Percentiles rank a stretch among this genome's conserved stretches.
Evolutionary conservation across 2,113 vertebrate genomes (phyloP).

Genomic region (Lepus europaeus): DNA sequence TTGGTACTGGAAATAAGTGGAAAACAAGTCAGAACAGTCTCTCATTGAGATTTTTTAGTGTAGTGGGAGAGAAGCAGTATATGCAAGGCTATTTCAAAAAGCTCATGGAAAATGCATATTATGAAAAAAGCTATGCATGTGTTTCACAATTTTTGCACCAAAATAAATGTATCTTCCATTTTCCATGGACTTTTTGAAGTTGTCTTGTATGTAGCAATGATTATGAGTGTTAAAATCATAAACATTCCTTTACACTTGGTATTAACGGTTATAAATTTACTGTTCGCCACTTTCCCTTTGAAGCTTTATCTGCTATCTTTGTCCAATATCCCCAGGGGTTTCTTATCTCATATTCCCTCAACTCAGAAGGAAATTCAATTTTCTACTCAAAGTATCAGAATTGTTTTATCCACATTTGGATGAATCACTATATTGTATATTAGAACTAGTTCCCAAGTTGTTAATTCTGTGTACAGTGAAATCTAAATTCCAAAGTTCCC

Average conservation of each 20-base stretch:
- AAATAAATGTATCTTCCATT: too few relatives aligned
- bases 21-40: slow-evolving; percentile 12
- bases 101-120: too few relatives aligned
- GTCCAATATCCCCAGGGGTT: neutral
- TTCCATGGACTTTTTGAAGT: too few relatives aligned
- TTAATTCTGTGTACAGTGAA: slow-evolving; percentile 36
- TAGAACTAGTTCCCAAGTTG: slow-evolving; percentile 24
- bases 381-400: neutral
- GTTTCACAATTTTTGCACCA: too few relatives aligned
- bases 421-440: neutral
- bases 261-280: neutral
- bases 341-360: neutral
- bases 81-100: neutral
- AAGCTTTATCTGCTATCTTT: slow-evolving; percentile 60
- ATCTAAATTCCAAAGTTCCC: neutral
- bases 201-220: neutral
- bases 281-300: slow-evolving; percentile 7
- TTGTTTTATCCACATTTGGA: neutral
- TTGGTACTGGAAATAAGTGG: neutral
- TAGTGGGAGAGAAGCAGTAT: neutral
- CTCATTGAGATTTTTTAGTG: slow-evolving; percentile 15
- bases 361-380: neutral
- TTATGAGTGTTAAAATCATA: neutral
- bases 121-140: too few relatives aligned
- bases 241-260: neutral